phyloP scores from a whole-genome alignment of 2,797 vertebrate genomes.

The Xenopus petersii region DNA sequence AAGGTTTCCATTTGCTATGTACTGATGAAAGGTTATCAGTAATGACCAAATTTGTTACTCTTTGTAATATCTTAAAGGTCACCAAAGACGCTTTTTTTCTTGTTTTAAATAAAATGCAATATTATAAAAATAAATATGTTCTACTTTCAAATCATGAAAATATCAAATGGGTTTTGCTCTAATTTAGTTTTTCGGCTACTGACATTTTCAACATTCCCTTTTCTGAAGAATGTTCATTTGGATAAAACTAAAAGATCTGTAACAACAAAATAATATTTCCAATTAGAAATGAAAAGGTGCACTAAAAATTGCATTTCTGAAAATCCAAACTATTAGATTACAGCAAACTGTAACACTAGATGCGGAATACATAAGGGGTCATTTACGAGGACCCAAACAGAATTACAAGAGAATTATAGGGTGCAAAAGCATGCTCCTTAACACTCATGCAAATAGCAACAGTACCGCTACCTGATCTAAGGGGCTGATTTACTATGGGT shows the following conservation, averaged over 20 bases:
- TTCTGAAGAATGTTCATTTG: slow-evolving; percentile 70
- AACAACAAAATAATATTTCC: slow-evolving; percentile 19
- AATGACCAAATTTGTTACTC: slow-evolving; percentile 82
- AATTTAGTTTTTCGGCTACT: slow-evolving; percentile 75
- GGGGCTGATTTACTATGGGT: no score
- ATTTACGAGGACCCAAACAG: no score
- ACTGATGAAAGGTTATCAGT: slow-evolving; percentile 78
- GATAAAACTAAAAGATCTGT: slow-evolving; percentile 55
- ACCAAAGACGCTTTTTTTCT: slow-evolving; percentile 67
- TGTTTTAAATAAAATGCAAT: slow-evolving; percentile 82
- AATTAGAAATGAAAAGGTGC: no score
- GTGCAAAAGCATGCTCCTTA: no score
- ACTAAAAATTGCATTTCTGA: no score
- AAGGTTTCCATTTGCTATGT: slow-evolving; percentile 55
- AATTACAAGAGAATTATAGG: no score
- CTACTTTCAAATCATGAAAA: slow-evolving; percentile 77
- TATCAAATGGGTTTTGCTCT: slow-evolving; percentile 75
- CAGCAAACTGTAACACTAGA: no score
- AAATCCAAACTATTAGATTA: no score
- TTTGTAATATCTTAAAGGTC: slow-evolving; percentile 85
- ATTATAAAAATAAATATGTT: slow-evolving; percentile 74
- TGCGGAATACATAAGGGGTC: no score
- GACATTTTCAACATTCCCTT: slow-evolving; percentile 76
- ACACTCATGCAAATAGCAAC: no score
- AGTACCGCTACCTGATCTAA: no score